These are phyloP conservation scores for Myotis planiceps DNA, from an alignment of 2,797 vertebrate species.

Conservation along the genomic window DNA sequence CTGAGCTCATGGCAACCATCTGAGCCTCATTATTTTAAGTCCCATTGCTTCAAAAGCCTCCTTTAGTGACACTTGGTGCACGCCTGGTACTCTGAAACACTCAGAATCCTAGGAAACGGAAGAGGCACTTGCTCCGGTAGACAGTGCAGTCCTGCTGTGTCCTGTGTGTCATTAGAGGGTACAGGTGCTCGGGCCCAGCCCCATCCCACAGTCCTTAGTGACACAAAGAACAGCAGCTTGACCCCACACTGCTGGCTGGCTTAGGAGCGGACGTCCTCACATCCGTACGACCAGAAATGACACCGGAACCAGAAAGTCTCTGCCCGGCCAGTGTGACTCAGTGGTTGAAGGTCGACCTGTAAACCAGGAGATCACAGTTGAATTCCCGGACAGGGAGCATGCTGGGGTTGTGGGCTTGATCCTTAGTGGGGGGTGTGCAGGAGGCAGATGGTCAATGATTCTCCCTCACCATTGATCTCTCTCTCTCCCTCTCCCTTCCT, in stretches of 20 bases:
- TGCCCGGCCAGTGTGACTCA: too few species aligned
- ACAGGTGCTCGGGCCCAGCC: fast-evolving
- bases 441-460: too few species aligned
- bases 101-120: slow-evolving; percentile 5
- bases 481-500: too few species aligned
- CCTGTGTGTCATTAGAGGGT: neutral
- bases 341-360: too few species aligned
- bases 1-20: neutral
- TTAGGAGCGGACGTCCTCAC: neutral
- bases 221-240: too few species aligned
- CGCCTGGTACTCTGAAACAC: slow-evolving; percentile 33
- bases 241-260: neutral
- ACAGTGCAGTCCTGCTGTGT: too few species aligned
- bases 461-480: too few species aligned
- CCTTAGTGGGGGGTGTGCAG: too few species aligned
- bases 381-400: too few species aligned
- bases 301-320: neutral
- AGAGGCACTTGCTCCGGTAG: neutral
- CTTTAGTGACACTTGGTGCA: slow-evolving; percentile 54
- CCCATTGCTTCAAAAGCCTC: slow-evolving; percentile 35
- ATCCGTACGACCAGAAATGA: neutral
- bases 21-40: slow-evolving; percentile 43
- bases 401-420: too few species aligned
- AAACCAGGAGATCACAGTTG: too few species aligned
- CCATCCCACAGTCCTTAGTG: fast-evolving